A percentile compares a stretch with the other conserved stretches of the same genome.
These are phyloP conservation scores for Circaetus cinerascens DNA, from an alignment of 2,113 vertebrate genomes.

Conservation along the genomic window DNA sequence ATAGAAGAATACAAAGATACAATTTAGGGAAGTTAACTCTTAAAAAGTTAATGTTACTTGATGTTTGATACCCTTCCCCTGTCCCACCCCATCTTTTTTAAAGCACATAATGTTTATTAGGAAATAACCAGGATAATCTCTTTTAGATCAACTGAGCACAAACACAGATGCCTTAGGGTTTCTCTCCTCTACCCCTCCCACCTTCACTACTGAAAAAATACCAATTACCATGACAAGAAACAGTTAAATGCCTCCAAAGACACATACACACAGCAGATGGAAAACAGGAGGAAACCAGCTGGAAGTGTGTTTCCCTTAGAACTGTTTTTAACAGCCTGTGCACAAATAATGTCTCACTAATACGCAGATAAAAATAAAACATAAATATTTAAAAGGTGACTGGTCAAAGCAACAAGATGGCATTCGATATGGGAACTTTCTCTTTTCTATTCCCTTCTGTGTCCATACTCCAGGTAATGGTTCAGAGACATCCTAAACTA, in stretches of 20 bases:
- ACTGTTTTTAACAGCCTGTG: conserved; percentile 80
- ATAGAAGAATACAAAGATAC: conserved; percentile 71
- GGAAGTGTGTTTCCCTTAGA: conserved; percentile 79
- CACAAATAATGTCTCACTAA: conserved; percentile 77
- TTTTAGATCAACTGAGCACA: conserved; percentile 57
- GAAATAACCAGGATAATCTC: conserved; percentile 56
- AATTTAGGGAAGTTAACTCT: conserved; percentile 70
- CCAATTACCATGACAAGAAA: conserved; percentile 74
- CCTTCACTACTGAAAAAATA: conserved; percentile 70
- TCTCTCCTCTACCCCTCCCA: conserved; percentile 52
- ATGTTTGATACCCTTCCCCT: conserved; percentile 1
- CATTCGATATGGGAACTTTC: background rate
- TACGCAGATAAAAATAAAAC: conserved; percentile 76
- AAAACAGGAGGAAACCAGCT: conserved; percentile 80
- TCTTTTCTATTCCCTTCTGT: background rate
- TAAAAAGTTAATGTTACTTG: conserved; percentile 56
- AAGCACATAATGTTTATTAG: conserved; percentile 48
- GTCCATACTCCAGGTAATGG: background rate
- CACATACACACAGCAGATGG: conserved; percentile 75
- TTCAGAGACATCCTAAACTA: background rate
- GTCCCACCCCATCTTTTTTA: conserved; percentile 35
- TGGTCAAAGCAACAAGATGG: conserved; percentile 69
- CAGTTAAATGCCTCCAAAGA: conserved; percentile 75
- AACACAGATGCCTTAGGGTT: conserved; percentile 58
- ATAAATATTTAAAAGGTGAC: conserved; percentile 79